A percentile compares a stretch with the other conserved stretches of the same genome.
These are phyloP conservation scores for Acrossocheilus fasciatus DNA, from an alignment of 2,797 vertebrate genomes.

Conservation along the genomic window DNA sequence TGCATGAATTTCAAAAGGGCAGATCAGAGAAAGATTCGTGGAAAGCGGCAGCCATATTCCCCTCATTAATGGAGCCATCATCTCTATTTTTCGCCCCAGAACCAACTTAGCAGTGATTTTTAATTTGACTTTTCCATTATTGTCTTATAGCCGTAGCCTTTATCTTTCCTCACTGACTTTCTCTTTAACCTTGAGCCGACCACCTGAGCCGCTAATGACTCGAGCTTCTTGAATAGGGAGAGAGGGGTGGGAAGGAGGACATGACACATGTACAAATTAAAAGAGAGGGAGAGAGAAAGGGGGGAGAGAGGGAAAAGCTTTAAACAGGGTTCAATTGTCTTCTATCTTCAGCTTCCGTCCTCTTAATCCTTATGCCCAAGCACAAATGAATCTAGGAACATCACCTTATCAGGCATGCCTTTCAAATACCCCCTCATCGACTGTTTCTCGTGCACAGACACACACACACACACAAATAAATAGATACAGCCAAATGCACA, in stretches of 20 bases:
- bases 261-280: conserved; percentile 65
- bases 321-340: conserved; percentile 82
- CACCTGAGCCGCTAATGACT: conserved; percentile 81
- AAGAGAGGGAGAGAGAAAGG: conserved; percentile 59
- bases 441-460: conserved; percentile 29
- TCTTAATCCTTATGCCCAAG: conserved; percentile 77
- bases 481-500: conserved; percentile 7
- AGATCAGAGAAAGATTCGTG: conserved; percentile 63
- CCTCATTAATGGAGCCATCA: conserved; percentile 79
- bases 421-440: conserved; percentile 66
- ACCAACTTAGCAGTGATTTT: conserved; percentile 74
- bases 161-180: conserved; percentile 79
- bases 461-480: conserved; percentile 68
- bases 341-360: conserved; percentile 74
- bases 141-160: conserved; percentile 77
- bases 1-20: conserved; percentile 57
- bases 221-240: conserved; percentile 80
- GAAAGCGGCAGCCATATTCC: conserved; percentile 77
- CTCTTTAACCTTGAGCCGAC: conserved; percentile 84
- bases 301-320: conserved; percentile 68
- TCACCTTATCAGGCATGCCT: conserved; percentile 74
- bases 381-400: conserved; percentile 76
- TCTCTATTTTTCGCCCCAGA: conserved; percentile 73
- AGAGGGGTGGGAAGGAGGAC: conserved; percentile 65
- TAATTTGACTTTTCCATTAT: conserved; percentile 82